Percentiles rank a stretch among this genome's conserved stretches.
These are phyloP conservation scores for Junonia oenone DNA, from an alignment of 2,888 invertebrate species.

Conservation along the genomic window DNA sequence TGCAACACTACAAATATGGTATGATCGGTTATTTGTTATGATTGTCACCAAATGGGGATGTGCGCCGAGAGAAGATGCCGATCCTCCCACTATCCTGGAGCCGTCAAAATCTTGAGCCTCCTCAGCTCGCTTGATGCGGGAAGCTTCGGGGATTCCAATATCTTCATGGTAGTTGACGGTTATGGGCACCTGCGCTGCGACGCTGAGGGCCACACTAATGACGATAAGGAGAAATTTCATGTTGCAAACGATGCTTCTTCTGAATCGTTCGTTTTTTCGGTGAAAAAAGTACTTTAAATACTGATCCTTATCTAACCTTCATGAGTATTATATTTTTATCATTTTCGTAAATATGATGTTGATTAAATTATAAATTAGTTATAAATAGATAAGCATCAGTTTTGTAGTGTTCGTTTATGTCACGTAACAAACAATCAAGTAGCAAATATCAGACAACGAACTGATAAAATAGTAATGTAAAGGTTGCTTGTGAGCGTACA, in stretches of 20 bases:
- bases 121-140: constrained; percentile 36
- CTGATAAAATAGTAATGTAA: no score
- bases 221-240: constrained; percentile 27
- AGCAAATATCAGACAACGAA: no score
- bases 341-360: background rate
- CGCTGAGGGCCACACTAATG: constrained; percentile 23
- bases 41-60: constrained; percentile 36
- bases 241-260: background rate
- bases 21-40: no score
- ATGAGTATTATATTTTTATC: background rate
- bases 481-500: no score
- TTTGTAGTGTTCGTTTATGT: no score
- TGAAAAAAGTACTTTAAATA: background rate
- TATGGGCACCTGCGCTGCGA: constrained; percentile 29
- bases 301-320: background rate
- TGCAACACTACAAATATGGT: no score
- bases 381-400: no score
- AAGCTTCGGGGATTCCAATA: constrained; percentile 41
- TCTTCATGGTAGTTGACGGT: constrained; percentile 38
- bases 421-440: no score
- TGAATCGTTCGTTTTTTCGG: constrained; percentile 24
- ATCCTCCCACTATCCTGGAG: constrained; percentile 43
- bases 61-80: constrained; percentile 27
- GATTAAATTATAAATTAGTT: background rate
- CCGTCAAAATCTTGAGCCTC: constrained; percentile 34